phyloP scores from a whole-genome alignment of 2,888 invertebrate genomes.

The Cyaniris semiargus region DNA sequence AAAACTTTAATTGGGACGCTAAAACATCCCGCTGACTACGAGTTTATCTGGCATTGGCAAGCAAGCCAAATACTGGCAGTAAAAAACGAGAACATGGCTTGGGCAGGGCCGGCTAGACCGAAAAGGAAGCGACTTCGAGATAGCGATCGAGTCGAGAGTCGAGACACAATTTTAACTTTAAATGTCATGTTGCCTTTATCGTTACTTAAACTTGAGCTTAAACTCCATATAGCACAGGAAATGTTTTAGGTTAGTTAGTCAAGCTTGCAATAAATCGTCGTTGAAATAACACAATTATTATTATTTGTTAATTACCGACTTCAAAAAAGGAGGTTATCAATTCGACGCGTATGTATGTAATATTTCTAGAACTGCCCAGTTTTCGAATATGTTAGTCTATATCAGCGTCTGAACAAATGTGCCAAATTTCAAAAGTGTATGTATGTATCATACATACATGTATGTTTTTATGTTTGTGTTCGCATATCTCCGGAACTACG shows the following conservation, averaged over 20 bases:
- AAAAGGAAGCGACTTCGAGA: slow-evolving; percentile 38
- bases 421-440: too few species aligned
- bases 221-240: background rate
- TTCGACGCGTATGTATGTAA: too few species aligned
- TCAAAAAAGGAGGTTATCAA: too few species aligned
- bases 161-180: slow-evolving; percentile 22
- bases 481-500: too few species aligned
- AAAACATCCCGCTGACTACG: background rate
- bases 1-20: slow-evolving; percentile 25
- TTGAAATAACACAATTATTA: too few species aligned
- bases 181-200: background rate
- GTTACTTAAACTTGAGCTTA: too few species aligned
- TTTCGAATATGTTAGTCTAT: too few species aligned
- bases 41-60: slow-evolving; percentile 21
- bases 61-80: slow-evolving; percentile 36
- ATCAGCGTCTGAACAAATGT: too few species aligned
- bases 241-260: background rate
- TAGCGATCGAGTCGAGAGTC: slow-evolving; percentile 32
- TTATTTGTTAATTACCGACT: too few species aligned
- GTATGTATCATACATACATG: too few species aligned
- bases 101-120: slow-evolving; percentile 28
- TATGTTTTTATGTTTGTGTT: too few species aligned
- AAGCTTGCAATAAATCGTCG: background rate
- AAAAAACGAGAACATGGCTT: slow-evolving; percentile 38
- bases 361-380: too few species aligned